A percentile compares a stretch with the other conserved stretches of the same genome.
Conservation (phyloP, 2,888 invertebrate genomes). For the Serrognathus titanus region DNA sequence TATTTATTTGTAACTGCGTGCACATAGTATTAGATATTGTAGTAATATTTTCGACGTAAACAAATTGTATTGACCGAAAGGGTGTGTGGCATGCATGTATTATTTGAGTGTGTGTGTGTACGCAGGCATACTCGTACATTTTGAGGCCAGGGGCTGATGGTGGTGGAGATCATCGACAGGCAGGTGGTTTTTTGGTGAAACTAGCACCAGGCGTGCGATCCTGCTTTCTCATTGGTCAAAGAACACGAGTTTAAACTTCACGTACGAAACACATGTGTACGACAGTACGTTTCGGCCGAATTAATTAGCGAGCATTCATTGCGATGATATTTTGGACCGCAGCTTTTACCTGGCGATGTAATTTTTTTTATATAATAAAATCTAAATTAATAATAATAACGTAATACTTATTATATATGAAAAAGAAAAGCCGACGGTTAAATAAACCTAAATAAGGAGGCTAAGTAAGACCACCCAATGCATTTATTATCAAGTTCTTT, state of each 20-base stretch:
- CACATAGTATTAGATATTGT: too few relatives aligned
- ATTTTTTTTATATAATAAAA: too few relatives aligned
- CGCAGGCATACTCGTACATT: constrained; percentile 12
- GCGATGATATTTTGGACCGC: too few relatives aligned
- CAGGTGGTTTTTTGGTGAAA: constrained; percentile 41
- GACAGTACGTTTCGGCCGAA: background rate
- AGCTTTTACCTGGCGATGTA: too few relatives aligned
- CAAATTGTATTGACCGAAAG: background rate
- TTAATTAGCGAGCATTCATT: background rate
- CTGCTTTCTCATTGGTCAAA: constrained; percentile 40
- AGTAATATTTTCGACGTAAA: too few relatives aligned
- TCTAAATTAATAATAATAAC: too few relatives aligned
- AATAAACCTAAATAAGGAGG: too few relatives aligned
- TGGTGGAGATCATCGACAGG: constrained; percentile 36
- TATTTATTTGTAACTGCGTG: too few relatives aligned
- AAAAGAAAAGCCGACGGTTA: too few relatives aligned
- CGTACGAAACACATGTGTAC: constrained; percentile 17
- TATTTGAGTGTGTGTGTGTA: background rate
- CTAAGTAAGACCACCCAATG: too few relatives aligned
- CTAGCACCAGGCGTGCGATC: constrained; percentile 41
- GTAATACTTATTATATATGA: too few relatives aligned
- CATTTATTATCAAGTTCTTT: too few relatives aligned
- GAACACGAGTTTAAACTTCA: constrained; percentile 40
- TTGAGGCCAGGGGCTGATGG: constrained; percentile 15
- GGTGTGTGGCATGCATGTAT: constrained; percentile 7